Evolutionary conservation across 2,797 vertebrate genomes (phyloP), one percentile per base, ranked within the genome.

Genomic region (Meda fulgida): DNA sequence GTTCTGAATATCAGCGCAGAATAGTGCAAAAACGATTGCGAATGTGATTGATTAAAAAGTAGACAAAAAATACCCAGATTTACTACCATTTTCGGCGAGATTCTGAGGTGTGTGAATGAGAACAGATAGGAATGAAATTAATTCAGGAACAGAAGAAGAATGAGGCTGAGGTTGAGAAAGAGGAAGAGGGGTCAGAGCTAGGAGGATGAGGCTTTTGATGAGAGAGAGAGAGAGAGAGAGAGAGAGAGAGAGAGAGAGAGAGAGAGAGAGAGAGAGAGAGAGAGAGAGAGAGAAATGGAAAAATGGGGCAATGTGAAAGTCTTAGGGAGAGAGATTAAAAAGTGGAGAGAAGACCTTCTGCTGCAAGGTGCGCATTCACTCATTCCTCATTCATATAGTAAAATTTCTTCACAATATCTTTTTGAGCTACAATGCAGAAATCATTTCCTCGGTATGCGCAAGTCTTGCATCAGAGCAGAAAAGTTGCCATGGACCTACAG

Each of bases 401-500:
- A 36, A 78, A 58, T 26, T 26, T 78, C 65, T 84, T 84, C n/a
- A 73, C 69, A 73, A 72, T 73, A 16, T 21, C 16, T 79, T 67
- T 79, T 79, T 78, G 83, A 72, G 31, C 51, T 69, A 78, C 55
- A 40, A 38, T 21, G 63, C 34, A 60, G 85, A 80, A 85, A 79
- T 82, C 65, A 83, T 85, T 85, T 87, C 58, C 38, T 3, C 80
- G 69, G 34, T 83, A 46, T 14, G 43, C 11, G 53, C 31, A 83
- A 89, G 38, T 75, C 80, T 86, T 85, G 84, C 83, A 85, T 87
- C 67, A 87, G 76, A 83, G 70, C 16, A 53, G 73, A 78, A 26
- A 23, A n/a, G 55, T 79, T 53, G 21, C 80, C 55, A 71, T 38
- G 43, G 75, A 67, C 75, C 80, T 70, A 6, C 23, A 78, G 84